These are phyloP conservation scores for Petrosia ficiformis DNA, from an alignment of 37 sponge, comb jelly and placozoan genomes.

Conservation along the genomic window DNA sequence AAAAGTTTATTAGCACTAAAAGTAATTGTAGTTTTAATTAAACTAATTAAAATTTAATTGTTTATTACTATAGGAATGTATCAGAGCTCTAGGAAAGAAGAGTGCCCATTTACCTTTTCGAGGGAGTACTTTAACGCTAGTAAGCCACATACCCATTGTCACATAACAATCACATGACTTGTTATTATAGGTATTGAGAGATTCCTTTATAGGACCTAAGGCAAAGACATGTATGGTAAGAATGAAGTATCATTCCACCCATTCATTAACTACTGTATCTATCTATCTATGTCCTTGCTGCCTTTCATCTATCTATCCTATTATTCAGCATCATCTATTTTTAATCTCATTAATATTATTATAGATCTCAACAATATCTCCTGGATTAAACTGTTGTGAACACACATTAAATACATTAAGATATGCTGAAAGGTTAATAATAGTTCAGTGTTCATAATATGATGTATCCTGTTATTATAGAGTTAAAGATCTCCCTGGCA, in stretches of 20 bases:
- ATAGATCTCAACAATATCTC: constrained; percentile 95
- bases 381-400: constrained; percentile 91
- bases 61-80: constrained; percentile 80
- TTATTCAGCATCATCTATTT: too few species aligned
- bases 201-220: constrained; percentile 95
- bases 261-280: too few species aligned
- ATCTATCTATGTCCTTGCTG: background rate
- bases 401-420: constrained; percentile 95
- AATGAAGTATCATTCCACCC: too few species aligned
- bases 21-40: constrained; percentile 12
- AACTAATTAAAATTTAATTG: background rate
- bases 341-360: background rate
- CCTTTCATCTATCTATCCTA: background rate
- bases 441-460: background rate
- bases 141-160: too few species aligned
- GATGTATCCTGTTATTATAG: background rate
- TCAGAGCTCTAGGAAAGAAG: constrained; percentile 91
- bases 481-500: constrained; percentile 1
- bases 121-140: constrained; percentile 94
- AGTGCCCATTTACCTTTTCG: constrained; percentile 93
- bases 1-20: constrained; percentile 94
- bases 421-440: constrained; percentile 93
- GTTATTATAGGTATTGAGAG: constrained; percentile 78
- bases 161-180: too few species aligned
- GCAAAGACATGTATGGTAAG: constrained; percentile 96